Evolutionary conservation across 2,113 vertebrate genomes (phyloP), one percentile per base, ranked within the genome.

Genomic region (Tursiops truncatus): DNA sequence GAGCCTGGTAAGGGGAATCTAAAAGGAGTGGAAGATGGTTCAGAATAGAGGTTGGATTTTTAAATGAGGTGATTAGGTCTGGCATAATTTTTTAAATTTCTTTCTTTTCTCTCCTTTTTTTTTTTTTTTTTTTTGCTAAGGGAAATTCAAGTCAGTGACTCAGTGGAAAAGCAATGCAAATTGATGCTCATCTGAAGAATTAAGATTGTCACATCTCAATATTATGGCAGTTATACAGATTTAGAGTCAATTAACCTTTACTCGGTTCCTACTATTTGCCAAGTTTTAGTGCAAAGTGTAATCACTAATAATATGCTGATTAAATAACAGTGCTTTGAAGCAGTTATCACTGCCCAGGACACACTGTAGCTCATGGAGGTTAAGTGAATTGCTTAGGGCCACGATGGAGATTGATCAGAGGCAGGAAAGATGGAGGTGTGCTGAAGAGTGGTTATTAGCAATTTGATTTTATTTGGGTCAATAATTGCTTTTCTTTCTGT

Each of bases 161-260:
- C 44, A 91, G 12, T 89, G 53, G 62, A 26, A 77, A 91, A 88
- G 25, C 20, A 60, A 58, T n/a, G 73, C 23, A 91, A 71, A 91
- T 44, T 91, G 38, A 91, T 60, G 33, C 8, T 89, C 26, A 28
- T 56, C 36, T 84, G 50, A 63, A 88, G 18, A 92, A 68, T 12
- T 50, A 92, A 62, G 36, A 84, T 44, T 74, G 38, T 14, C 28
- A 53, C 7, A 91, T 88, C 23, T 93, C 65, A 91, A 13, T 85
- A 93, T 62, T 44, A 89, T 41, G 18, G 20, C 50, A 89, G 44
- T 94, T 96, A 73, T n/a, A 88, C 8, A 81, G 58, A 88, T 77
- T 81, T 81, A 76, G 68, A 95, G 71, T 90, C 67, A 95, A 84
- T 94, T 94, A 95, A 95, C 56, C 56, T 97, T 79, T 92, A 90